Evolutionary conservation across 2,113 vertebrate species (phyloP).

Genomic region (Colossoma macropomum): DNA sequence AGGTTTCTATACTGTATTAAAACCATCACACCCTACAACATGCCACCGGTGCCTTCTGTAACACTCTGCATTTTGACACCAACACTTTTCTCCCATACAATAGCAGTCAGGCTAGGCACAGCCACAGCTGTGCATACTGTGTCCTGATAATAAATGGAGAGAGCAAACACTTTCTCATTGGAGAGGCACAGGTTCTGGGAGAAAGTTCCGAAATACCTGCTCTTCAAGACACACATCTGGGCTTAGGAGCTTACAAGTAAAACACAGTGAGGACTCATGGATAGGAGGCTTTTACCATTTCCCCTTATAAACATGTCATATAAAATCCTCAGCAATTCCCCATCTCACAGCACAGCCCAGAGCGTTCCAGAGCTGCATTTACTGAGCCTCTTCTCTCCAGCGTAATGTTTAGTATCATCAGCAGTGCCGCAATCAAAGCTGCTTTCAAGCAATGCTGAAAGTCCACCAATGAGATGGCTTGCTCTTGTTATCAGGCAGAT

Average conservation of each 20-base stretch:
- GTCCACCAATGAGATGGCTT: background rate
- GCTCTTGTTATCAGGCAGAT: background rate
- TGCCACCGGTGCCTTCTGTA: background rate
- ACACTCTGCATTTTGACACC: constrained; percentile 26
- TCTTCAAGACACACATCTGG: constrained; percentile 12
- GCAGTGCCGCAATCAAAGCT: background rate
- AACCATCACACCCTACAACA: too few relatives aligned
- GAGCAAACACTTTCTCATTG: constrained; percentile 32
- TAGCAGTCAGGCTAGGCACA: background rate
- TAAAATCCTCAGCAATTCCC: constrained; percentile 19
- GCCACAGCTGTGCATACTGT: constrained; percentile 42
- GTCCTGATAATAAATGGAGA: constrained; percentile 42
- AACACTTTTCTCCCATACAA: constrained; percentile 20
- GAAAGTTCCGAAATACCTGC: constrained; percentile 33
- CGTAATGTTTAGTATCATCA: background rate
- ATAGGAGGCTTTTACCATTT: constrained; percentile 40
- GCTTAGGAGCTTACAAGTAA: constrained; percentile 17
- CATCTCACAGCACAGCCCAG: constrained; percentile 15
- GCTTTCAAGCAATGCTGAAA: background rate
- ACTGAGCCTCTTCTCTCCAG: background rate
- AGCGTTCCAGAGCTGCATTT: background rate
- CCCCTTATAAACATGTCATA: constrained; percentile 49
- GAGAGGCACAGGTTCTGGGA: constrained; percentile 18
- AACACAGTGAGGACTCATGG: constrained; percentile 1
- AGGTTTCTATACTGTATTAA: too few relatives aligned